A percentile compares a stretch with the other conserved stretches of the same genome.
Evolutionary conservation across 1,140 invertebrate genomes (phyloP).

Genomic region (Sitophilus oryzae): DNA sequence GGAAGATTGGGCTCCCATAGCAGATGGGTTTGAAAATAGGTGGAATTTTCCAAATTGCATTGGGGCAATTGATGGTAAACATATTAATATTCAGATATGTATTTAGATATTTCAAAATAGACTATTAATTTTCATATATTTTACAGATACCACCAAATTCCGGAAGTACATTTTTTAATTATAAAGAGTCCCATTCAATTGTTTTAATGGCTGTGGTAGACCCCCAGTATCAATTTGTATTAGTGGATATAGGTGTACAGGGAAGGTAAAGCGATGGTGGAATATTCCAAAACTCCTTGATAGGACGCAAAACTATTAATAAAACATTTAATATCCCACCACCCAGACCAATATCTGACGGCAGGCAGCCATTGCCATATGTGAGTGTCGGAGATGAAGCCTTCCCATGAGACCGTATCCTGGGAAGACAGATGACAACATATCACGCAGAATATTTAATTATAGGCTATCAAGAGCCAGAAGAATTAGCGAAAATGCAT

Average conservation of each 20-base stretch:
- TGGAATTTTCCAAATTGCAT: constrained; percentile 33
- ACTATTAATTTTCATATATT: neutral
- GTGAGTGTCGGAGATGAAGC: constrained; percentile 45
- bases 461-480: too few species aligned
- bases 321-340: constrained; percentile 32
- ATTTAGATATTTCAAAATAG: neutral
- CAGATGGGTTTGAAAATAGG: constrained; percentile 17
- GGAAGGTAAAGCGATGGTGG: constrained; percentile 43
- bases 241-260: constrained; percentile 42
- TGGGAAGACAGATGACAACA: too few species aligned
- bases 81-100: constrained; percentile 3
- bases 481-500: constrained; percentile 12
- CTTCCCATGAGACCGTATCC: constrained; percentile 40
- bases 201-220: constrained; percentile 46
- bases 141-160: constrained; percentile 5
- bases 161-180: constrained; percentile 44
- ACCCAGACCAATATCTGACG: constrained; percentile 28
- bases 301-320: constrained; percentile 25
- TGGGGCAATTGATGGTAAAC: constrained; percentile 34
- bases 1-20: too few species aligned
- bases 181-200: constrained; percentile 44
- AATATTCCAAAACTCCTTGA: constrained; percentile 35
- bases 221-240: constrained; percentile 43
- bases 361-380: constrained; percentile 30
- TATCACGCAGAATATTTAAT: too few species aligned